phyloP scores from a whole-genome alignment of 2,797 vertebrate genomes.

The Psittacula echo region DNA sequence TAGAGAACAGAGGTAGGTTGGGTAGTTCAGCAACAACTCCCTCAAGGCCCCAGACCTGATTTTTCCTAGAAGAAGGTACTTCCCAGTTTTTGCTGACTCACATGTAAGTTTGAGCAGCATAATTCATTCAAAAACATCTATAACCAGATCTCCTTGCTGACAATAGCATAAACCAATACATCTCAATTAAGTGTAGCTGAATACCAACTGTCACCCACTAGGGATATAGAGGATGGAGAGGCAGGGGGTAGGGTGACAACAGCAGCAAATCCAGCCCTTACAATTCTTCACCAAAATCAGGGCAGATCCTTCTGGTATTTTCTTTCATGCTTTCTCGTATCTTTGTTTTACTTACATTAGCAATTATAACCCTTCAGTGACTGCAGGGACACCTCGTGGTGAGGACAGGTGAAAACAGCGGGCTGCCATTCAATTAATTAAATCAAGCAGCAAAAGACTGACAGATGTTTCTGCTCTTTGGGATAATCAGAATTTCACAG shows the following conservation, averaged over 20 bases:
- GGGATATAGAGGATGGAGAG: neutral
- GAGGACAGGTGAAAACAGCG: constrained; percentile 53
- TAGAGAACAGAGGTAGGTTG: neutral
- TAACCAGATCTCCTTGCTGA: neutral
- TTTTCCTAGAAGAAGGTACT: neutral
- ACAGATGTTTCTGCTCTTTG: constrained; percentile 46
- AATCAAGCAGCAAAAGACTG: neutral
- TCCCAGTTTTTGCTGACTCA: neutral
- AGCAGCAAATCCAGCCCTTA: neutral
- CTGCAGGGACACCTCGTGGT: constrained; percentile 68
- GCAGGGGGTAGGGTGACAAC: neutral
- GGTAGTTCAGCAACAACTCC: neutral
- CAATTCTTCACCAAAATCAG: neutral
- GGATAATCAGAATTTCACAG: constrained; percentile 26
- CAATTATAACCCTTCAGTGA: constrained; percentile 13
- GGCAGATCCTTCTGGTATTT: constrained; percentile 30
- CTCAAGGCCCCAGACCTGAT: neutral
- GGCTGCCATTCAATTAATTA: constrained; percentile 21
- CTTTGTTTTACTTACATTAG: constrained; percentile 8
- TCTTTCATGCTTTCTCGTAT: neutral
- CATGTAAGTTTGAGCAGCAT: neutral
- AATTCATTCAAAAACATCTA: neutral
- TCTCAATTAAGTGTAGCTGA: neutral
- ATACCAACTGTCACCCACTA: neutral
- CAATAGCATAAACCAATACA: neutral